A percentile compares a stretch with the other conserved stretches of the same genome.
These are phyloP conservation scores for Linnaemya tessellans DNA, from an alignment of 2,888 invertebrate genomes.

Conservation along the genomic window DNA sequence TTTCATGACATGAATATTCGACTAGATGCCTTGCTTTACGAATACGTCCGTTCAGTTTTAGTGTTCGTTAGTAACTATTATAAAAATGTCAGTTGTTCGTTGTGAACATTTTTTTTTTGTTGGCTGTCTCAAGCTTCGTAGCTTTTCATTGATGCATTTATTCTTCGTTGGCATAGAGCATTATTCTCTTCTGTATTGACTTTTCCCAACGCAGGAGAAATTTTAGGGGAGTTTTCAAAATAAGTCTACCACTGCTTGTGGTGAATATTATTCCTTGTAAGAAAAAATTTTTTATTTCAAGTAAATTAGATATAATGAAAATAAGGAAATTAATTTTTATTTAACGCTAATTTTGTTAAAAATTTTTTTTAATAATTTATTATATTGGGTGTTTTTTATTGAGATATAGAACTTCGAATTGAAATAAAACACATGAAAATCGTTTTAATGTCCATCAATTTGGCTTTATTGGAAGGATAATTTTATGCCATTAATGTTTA, in stretches of 20 bases:
- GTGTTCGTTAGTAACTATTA: slow-evolving; percentile 81
- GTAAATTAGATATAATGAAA: too few relatives aligned
- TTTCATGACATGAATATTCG: background rate
- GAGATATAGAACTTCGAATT: too few relatives aligned
- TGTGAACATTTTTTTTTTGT: slow-evolving; percentile 17
- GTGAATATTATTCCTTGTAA: background rate
- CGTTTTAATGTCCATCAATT: too few relatives aligned
- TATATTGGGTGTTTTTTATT: too few relatives aligned
- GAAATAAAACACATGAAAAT: too few relatives aligned
- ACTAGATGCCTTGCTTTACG: background rate
- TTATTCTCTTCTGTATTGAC: background rate
- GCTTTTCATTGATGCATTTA: slow-evolving; percentile 57
- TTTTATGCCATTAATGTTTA: too few relatives aligned
- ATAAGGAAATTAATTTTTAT: too few relatives aligned
- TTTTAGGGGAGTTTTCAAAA: background rate
- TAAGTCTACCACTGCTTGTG: background rate
- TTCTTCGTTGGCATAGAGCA: background rate
- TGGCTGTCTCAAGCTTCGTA: background rate
- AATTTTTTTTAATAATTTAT: too few relatives aligned
- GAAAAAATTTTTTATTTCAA: background rate
- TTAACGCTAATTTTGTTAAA: too few relatives aligned
- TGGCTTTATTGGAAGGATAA: too few relatives aligned
- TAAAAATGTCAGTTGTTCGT: slow-evolving; percentile 64
- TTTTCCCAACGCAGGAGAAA: background rate
- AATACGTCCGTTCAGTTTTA: slow-evolving; percentile 79